Evolutionary conservation across 2,113 vertebrate species (phyloP), one percentile per base, ranked within the genome.

Genomic region (Sylvietta virens): DNA sequence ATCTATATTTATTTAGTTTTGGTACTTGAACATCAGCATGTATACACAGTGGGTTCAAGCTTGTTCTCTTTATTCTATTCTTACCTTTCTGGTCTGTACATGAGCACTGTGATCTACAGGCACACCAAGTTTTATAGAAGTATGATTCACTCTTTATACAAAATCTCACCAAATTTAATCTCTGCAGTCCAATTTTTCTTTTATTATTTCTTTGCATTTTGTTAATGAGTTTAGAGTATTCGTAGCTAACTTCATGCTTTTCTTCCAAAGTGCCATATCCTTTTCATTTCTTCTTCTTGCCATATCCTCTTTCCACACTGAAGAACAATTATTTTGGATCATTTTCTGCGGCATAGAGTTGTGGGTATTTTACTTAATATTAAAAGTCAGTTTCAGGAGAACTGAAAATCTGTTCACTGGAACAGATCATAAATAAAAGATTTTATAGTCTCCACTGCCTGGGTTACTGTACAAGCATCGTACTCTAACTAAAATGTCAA

Each of bases 401-500:
- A 74, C 18, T 71, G 23, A 88, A 96, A 84, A 84, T 86, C 28
- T 81, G 22, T 74, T 94, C 12, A 33, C 27, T 3, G 3, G 31
- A 70, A 65, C 51, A 71, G 62, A 74, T 90, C 60, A n/a, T 71
- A 94, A 83, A 80, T 42, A 67, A 58, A 95, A 66, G 76, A 83
- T 83, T 78, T 81, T 67, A 33, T 62, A 48, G 31, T 79, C 64
- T 90, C 31, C 0, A 0, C 73, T 95, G 24, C 37, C 67, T 50
- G 51, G 67, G 42, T 39, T 82, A 56, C 54, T 80, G n/a, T 71
- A 86, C 79, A 92, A 92, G 67, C 57, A 26, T 81, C 3, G 0
- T 69, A 74, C 64, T 84, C 69, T 84, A 74, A 81, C 57, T 90
- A 64, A 92, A 91, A 90, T 95, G 72, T 92, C 72, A 92, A 88